Evolutionary conservation across 1,140 invertebrate genomes (phyloP).

Genomic region (Trachymyrmex cornetzi): DNA sequence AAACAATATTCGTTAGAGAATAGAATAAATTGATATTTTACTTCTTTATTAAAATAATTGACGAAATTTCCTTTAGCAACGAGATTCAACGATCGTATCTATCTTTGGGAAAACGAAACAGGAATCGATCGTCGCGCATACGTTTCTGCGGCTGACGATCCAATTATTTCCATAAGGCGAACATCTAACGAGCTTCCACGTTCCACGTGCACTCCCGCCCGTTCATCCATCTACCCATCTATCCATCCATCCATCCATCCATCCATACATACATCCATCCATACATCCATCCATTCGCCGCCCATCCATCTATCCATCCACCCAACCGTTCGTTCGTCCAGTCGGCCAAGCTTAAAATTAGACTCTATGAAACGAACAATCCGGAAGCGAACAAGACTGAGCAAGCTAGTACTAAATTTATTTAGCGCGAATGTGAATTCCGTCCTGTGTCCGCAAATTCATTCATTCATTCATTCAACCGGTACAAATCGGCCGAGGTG

Average conservation of each 20-base stretch:
- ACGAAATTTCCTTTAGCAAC: not conserved
- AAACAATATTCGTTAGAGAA: not conserved
- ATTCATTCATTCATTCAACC: conserved; percentile 62
- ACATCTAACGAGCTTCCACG: conserved; percentile 64
- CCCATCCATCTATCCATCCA: not conserved
- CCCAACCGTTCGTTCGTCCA: conserved; percentile 30
- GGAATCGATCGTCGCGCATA: conserved; percentile 31
- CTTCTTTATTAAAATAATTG: not conserved
- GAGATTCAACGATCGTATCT: not conserved
- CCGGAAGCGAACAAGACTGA: conserved; percentile 62
- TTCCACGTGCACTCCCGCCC: conserved; percentile 34
- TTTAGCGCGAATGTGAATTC: conserved; percentile 67
- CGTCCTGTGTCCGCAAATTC: conserved; percentile 43
- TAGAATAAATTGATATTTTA: not conserved
- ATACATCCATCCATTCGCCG: not conserved
- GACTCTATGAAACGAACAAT: conserved; percentile 70
- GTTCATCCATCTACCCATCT: not conserved
- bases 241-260: conserved; percentile 18
- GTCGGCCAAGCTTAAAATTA: conserved; percentile 73
- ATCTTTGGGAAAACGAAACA: not conserved
- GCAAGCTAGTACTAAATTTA: conserved; percentile 61
- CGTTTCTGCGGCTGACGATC: conserved; percentile 61
- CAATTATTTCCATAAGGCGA: conserved; percentile 74
- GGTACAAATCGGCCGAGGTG: not conserved
- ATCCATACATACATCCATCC: too few species aligned